A percentile compares a stretch with the other conserved stretches of the same genome.
These are phyloP conservation scores for Etheostoma cragini DNA, from an alignment of 2,113 vertebrate genomes.

Conservation along the genomic window DNA sequence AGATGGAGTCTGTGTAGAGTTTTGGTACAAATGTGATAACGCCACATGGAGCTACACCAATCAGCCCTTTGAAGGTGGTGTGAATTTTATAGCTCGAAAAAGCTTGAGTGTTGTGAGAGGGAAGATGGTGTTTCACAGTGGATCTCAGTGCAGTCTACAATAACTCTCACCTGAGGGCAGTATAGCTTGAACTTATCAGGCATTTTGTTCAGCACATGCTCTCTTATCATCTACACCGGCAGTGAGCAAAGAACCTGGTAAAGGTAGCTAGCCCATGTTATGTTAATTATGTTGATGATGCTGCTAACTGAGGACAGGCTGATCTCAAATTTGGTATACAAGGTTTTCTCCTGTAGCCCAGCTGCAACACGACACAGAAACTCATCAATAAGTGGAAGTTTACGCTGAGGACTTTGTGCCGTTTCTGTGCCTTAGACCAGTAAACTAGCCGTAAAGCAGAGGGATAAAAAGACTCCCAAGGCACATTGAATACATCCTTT, in stretches of 20 bases:
- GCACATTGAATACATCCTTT: no score
- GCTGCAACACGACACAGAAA: constrained; percentile 10
- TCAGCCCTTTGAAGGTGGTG: no score
- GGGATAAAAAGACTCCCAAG: no score
- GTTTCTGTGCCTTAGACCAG: no score
- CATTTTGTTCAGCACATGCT: constrained; percentile 20
- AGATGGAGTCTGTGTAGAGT: no score
- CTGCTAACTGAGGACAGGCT: constrained; percentile 8
- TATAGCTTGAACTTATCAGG: constrained; percentile 27
- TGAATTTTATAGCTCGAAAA: no score
- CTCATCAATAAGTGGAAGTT: neutral
- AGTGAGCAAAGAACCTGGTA: constrained; percentile 20
- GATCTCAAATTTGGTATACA: constrained; percentile 7
- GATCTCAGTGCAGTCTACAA: constrained; percentile 43
- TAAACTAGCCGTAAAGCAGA: no score
- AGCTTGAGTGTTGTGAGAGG: constrained; percentile 11
- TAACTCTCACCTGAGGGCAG: constrained; percentile 22
- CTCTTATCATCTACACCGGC: constrained; percentile 14
- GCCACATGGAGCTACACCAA: no score
- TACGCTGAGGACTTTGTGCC: neutral
- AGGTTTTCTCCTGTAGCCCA: neutral
- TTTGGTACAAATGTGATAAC: no score
- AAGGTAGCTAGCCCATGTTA: constrained; percentile 24
- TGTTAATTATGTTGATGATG: neutral
- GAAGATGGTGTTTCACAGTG: constrained; percentile 16